Percentiles rank a stretch among this genome's conserved stretches.
Conservation (phyloP, 2,113 vertebrate genomes). For the Notothenia coriiceps region DNA sequence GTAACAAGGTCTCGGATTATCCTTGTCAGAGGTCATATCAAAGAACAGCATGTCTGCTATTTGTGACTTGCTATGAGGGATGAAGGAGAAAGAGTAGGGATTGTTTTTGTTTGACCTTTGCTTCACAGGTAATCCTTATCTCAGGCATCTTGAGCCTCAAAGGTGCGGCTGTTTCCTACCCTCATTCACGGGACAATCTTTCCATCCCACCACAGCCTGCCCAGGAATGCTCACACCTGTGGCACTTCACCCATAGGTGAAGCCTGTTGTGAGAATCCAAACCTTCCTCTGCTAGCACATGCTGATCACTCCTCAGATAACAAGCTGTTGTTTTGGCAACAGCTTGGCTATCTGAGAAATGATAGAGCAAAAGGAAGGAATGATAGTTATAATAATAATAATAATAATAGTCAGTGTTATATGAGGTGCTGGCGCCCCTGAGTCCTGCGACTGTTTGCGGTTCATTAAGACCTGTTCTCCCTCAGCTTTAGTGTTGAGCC, state of each 20-base stretch:
- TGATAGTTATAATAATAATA: slow-evolving; percentile 65
- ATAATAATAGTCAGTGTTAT: slow-evolving; percentile 56
- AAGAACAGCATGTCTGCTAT: slow-evolving; percentile 36
- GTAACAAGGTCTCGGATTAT: slow-evolving; percentile 74
- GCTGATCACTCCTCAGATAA: slow-evolving; percentile 74
- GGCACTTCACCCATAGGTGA: slow-evolving; percentile 56
- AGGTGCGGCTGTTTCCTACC: slow-evolving; percentile 57
- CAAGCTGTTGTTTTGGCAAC: slow-evolving; percentile 78
- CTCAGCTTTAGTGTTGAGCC: slow-evolving; percentile 30
- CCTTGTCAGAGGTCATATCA: slow-evolving; percentile 60
- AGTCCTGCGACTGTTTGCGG: slow-evolving; percentile 60
- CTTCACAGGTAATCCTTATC: slow-evolving; percentile 64
- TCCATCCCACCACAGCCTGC: slow-evolving; percentile 53
- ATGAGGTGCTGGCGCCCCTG: slow-evolving; percentile 62
- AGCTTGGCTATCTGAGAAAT: slow-evolving; percentile 67
- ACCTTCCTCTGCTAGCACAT: slow-evolving; percentile 46
- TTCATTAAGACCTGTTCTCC: slow-evolving; percentile 63
- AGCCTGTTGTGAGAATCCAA: slow-evolving; percentile 61
- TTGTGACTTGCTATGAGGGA: slow-evolving; percentile 28
- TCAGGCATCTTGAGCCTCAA: slow-evolving; percentile 50
- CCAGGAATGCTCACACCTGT: slow-evolving; percentile 75
- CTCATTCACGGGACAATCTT: slow-evolving; percentile 56
- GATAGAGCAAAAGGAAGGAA: slow-evolving; percentile 65
- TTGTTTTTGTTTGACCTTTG: slow-evolving; percentile 54
- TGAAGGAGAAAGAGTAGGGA: slow-evolving; percentile 39